These are phyloP conservation scores for Pitangus sulphuratus DNA, from an alignment of 2,797 vertebrate genomes.

Conservation along the genomic window DNA sequence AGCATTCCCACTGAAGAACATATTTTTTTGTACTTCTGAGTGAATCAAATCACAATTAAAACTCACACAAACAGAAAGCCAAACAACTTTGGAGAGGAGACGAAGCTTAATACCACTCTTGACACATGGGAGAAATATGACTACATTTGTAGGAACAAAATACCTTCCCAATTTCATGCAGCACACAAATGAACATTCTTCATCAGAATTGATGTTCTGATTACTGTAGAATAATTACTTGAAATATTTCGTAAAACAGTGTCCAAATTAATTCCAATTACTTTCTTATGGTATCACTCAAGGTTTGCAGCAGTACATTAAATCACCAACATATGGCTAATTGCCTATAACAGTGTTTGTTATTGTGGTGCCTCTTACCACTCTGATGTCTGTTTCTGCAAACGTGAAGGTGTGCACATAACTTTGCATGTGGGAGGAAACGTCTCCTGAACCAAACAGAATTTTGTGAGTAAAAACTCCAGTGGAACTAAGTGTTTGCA, in stretches of 20 bases:
- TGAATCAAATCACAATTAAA: neutral
- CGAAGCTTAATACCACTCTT: neutral
- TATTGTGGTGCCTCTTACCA: neutral
- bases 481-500: neutral
- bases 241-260: conserved; percentile 26
- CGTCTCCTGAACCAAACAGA: neutral
- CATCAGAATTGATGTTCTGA: conserved; percentile 28
- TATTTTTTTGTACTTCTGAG: neutral
- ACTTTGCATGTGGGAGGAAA: neutral
- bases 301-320: neutral
- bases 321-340: neutral
- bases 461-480: neutral
- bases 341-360: conserved; percentile 19
- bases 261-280: conserved; percentile 51
- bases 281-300: neutral
- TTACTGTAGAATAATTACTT: conserved; percentile 46
- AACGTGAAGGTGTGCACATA: neutral
- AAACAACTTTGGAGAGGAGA: neutral
- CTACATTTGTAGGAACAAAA: neutral
- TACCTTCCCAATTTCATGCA: neutral
- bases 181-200: neutral
- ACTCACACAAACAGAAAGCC: neutral
- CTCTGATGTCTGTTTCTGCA: neutral
- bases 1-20: neutral
- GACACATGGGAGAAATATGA: neutral